Evolutionary conservation across 2,797 vertebrate species (phyloP).

Genomic region (Monodelphis domestica): DNA sequence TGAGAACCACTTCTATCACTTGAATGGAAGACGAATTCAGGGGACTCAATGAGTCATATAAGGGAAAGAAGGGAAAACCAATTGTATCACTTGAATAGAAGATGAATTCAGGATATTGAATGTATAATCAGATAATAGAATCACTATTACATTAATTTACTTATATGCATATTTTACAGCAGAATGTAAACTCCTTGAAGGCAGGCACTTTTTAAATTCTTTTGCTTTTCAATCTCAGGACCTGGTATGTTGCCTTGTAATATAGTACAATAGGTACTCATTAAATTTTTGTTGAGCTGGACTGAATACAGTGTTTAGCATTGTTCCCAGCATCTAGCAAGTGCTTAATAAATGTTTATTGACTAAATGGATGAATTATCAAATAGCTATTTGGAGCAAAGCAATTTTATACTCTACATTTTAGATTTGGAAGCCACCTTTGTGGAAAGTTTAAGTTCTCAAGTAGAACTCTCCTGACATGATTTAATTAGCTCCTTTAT

Average conservation of each 20-base stretch:
- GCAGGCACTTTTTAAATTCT: neutral
- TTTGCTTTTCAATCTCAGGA: neutral
- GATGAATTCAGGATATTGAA: neutral
- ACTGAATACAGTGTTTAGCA: neutral
- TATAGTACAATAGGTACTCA: neutral
- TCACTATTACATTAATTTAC: neutral
- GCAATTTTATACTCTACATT: neutral
- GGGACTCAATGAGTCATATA: too few species aligned
- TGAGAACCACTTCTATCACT: neutral
- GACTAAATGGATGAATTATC: neutral
- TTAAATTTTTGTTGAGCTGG: neutral
- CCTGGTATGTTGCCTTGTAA: neutral
- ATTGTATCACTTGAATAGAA: too few species aligned
- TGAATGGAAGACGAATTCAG: neutral
- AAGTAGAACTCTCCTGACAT: neutral
- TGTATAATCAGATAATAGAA: neutral
- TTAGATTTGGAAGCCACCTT: neutral
- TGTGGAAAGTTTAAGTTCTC: constrained; percentile 19
- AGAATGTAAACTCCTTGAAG: neutral
- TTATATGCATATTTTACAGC: neutral
- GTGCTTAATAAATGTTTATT: neutral
- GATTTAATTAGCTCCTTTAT: neutral
- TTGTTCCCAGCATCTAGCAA: neutral
- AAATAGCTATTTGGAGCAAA: neutral
- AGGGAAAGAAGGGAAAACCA: too few species aligned